Base-by-base conservation (phyloP, 2,888 invertebrate genomes). In the Epinotia bilunana region DNA sequence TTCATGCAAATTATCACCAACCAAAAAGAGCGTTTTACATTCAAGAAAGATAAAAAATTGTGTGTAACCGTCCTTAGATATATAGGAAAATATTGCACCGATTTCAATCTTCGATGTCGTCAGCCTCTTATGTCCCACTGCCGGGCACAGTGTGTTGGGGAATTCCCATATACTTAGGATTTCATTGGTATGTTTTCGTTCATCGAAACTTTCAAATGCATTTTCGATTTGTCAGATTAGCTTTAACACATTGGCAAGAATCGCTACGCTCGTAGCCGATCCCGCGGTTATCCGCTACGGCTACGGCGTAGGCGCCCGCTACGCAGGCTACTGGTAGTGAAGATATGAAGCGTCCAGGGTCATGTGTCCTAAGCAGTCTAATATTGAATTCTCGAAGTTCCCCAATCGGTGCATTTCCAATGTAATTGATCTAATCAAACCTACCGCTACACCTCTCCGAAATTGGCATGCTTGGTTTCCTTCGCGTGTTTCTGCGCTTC, bases 401-500 rank as follows among this genome's bases (percentile, higher is more conserved):
- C 53, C n/a, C 1, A 33, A 49, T 53, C 69, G 28, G 69, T 60
- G 60, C 60, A 69, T 28, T 60, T 46, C 12, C 58, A 46, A 69
- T 7, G 16, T 58, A 58, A 69, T 58, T 60, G 23, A 46, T 60
- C 13, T 70, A 61, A n/a, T 12, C 18, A 23, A 60, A 18, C n/a
- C 58, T 43, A 18, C 13, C 80, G 89, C 95, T 95, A 96, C 81
- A 97, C 95, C 92, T 98, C 97, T 18, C 97, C 97, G 85, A 98
- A 98, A 84, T 95, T 96, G 73, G 95, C 95, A 84, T 99, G 99
- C 43, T 96, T 97, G 0, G 98, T 98, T 74, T 95, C 94, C 87
- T 96, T 96, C 28, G 98, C 98, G 88, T 99, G 99, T 78, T 95
- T 95, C 82, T 97, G 97, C 0, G 98, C 98, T 86, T 97, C 97